Evolutionary conservation across 2,113 vertebrate genomes (phyloP).

Genomic region (Oryzias melastigma): DNA sequence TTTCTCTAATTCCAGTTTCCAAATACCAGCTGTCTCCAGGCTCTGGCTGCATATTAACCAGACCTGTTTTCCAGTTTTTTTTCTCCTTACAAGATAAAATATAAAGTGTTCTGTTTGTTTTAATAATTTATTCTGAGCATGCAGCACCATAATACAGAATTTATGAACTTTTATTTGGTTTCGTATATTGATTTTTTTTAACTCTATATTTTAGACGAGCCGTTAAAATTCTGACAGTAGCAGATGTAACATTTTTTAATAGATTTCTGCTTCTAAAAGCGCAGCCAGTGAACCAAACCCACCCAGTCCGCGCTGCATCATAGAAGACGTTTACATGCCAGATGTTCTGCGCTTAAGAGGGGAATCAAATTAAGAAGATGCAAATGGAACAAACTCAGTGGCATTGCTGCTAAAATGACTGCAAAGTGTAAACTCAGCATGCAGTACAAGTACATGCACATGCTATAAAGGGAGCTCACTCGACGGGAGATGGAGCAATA

Average conservation of each 20-base stretch:
- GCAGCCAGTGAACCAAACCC: neutral
- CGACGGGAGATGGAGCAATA: neutral
- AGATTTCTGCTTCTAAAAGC: slow-evolving; percentile 8
- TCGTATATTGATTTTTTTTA: neutral
- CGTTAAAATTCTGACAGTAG: slow-evolving; percentile 6
- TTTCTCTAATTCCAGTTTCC: slow-evolving; percentile 9
- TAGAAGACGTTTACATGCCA: slow-evolving; percentile 5
- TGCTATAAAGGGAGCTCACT: slow-evolving; percentile 6
- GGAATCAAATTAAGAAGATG: neutral
- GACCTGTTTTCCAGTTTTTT: neutral
- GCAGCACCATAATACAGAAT: neutral
- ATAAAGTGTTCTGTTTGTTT: neutral
- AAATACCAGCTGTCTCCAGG: neutral
- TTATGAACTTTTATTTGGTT: neutral
- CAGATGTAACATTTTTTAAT: slow-evolving; percentile 9
- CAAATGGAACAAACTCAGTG: slow-evolving; percentile 9
- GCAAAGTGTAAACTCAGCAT: neutral
- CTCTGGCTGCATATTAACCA: neutral
- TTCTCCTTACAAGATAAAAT: neutral
- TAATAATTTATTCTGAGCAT: neutral
- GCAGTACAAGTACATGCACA: neutral
- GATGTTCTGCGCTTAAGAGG: slow-evolving; percentile 10
- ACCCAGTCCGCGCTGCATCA: neutral
- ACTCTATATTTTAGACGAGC: neutral
- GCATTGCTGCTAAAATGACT: neutral